A percentile compares a stretch with the other conserved stretches of the same genome.
Conservation (phyloP, 2,797 vertebrate genomes). For the Myotis myotis region DNA sequence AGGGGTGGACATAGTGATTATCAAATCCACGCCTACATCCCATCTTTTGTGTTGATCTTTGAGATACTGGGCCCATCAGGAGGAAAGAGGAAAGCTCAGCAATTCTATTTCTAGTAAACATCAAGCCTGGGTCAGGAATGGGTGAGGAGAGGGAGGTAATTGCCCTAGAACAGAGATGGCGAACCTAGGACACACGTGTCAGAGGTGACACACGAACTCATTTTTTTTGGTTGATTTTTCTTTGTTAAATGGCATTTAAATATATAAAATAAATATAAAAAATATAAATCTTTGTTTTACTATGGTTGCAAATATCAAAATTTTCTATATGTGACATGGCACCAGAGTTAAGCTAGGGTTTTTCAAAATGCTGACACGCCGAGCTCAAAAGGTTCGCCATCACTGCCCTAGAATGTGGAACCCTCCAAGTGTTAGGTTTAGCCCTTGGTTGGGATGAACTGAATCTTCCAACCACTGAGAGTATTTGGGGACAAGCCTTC, state of each 20-base stretch:
- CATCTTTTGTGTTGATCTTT: neutral
- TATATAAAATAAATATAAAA: no score
- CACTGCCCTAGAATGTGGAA: neutral
- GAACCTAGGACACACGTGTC: no score
- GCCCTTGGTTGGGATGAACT: neutral
- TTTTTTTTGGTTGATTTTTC: no score
- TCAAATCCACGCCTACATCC: neutral
- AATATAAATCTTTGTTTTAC: no score
- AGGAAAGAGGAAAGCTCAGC: neutral
- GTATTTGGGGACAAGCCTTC: neutral
- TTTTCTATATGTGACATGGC: no score
- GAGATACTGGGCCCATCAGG: neutral
- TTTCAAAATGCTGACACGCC: no score
- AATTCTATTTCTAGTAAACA: neutral
- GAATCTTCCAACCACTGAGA: neutral
- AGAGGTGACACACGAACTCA: no score
- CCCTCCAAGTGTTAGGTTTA: neutral
- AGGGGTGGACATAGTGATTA: neutral
- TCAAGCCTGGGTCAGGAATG: neutral
- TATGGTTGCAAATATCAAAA: no score
- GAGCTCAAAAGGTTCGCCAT: no score
- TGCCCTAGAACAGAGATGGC: no score
- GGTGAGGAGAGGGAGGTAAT: neutral
- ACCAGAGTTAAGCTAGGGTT: no score
- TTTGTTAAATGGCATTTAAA: no score